A percentile compares a stretch with the other conserved stretches of the same genome.
phyloP scores from a whole-genome alignment of 2,113 vertebrate genomes.

The Siniperca chuatsi region DNA sequence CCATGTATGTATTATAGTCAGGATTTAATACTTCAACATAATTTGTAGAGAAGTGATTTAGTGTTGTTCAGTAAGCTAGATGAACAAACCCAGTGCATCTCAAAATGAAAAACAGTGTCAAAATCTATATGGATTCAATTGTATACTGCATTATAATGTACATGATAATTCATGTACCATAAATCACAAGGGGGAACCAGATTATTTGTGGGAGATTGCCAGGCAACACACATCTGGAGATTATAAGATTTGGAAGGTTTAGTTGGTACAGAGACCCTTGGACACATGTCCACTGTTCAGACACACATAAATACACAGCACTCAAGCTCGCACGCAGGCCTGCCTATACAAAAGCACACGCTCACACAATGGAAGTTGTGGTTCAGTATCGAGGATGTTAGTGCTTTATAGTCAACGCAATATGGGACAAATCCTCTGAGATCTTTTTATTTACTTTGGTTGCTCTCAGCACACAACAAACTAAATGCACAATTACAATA shows the following conservation, averaged over 20 bases:
- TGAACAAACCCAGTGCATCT: not conserved
- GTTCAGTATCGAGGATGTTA: not conserved
- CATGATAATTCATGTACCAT: not conserved
- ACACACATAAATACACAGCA: not conserved
- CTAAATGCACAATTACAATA: not conserved
- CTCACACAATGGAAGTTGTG: not conserved
- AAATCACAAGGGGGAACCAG: constrained; percentile 28
- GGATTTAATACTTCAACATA: not conserved
- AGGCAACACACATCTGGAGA: constrained; percentile 61
- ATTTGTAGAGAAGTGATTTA: constrained; percentile 15
- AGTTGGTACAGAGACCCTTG: constrained; percentile 40
- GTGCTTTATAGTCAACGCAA: constrained; percentile 3
- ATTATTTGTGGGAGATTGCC: constrained; percentile 49
- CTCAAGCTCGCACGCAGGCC: constrained; percentile 2
- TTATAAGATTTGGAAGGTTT: constrained; percentile 71
- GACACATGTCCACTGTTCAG: constrained; percentile 34
- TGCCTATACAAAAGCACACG: not conserved
- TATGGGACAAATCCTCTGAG: not conserved
- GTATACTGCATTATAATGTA: not conserved
- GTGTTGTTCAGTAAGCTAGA: constrained; percentile 12
- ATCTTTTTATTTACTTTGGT: constrained; percentile 2
- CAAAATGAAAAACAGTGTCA: constrained; percentile 9
- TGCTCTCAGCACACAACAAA: not conserved
- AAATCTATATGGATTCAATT: constrained; percentile 47
- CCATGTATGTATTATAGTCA: not conserved